Evolutionary conservation across 2,888 invertebrate genomes (phyloP), one percentile per base, ranked within the genome.

Genomic region (Asteroscopus sphinx): DNA sequence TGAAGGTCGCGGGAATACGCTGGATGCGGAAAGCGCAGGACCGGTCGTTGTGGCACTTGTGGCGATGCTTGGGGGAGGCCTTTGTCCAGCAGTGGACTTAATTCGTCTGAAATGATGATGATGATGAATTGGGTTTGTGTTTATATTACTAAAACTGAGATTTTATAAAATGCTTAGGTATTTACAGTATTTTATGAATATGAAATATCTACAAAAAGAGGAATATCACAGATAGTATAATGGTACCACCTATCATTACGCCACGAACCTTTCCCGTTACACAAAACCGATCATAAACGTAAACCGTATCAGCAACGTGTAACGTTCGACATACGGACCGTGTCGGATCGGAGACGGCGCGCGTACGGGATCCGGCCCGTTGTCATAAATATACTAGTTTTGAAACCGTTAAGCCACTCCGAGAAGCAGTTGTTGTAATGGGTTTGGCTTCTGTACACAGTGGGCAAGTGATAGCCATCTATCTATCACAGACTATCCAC

Each of bases 341-440:
- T 52, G 37, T 64, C 70, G 48, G 70, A 67, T 67, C 30, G 57
- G 12, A 45, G 47, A 42, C 51, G 36, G 56, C 48, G 54, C 37
- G 41, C 46, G 44, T 64, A 67, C 66, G 66, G 66, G 65, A 70
- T 33, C 16, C 65, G 25, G 32, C 28, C 66, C 65, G 70, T 67
- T 67, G 69, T 66, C 56, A 69, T 66, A 66, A 68, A 63, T 48
- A 52, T 62, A 48, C 67, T 48, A 30, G 55, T 58, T 61, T 55
- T 36, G 13, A 7, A 32, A 61, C 40, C 53, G 58, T 59, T 48
- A 65, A 47, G 15, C 36, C n/a, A 7, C 30, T 40, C 30, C 8
- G 28, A 61, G 53, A 59, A 32, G 28, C 32, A 12, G 11, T 59
- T 28, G 25, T 45, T 39, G 47, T 46, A 17, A 42, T 42, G 48